Evolutionary conservation across 1,140 invertebrate genomes (phyloP), one percentile per base, ranked within the genome.

Genomic region (Cherax destructor): DNA sequence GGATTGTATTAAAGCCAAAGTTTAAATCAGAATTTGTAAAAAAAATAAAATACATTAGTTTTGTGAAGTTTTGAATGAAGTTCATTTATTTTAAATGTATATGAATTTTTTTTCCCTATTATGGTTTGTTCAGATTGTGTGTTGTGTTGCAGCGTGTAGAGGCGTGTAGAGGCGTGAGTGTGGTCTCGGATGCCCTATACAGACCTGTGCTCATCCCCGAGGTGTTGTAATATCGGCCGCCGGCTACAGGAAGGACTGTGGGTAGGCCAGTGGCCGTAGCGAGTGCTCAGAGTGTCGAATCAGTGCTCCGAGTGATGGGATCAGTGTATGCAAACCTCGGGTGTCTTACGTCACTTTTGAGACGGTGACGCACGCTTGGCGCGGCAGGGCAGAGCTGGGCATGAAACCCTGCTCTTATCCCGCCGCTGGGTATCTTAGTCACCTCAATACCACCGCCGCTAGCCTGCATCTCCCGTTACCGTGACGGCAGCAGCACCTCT

Each of bases 321-420:
- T 86, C 74, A 49, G 88, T 91, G 88, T 91, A 91, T 74, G 86
- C 79, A 91, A 78, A 79, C 83, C 84, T 85, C 61, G 83, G 78
- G 88, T 84, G 83, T 91, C 88, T 76, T 79, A 83, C 88, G 74
- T 85, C 30, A 78, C 76, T 91, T 91, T 91, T 72, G 47, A 41
- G 52, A 59, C 16, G 69, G 61, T 52, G 74, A 72, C 78, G n/a
- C 30, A 21, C 2, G 24, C n/a, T 4, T 11, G 30, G 52, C 47
- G 56, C 24, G 50, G 74, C 74, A 30, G 85, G 85, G 85, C 85
- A 49, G 85, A 76, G 76, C 56, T 72, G 83, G 88, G 83, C 83
- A 91, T 86, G 74, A 85, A 47, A 79, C 88, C 88, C 81, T 50
- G 13, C 87, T 72, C 65, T 41, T 56, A 41, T 61, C 50, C 69